Evolutionary conservation across 1,140 invertebrate genomes (phyloP).

Genomic region (Thaumatotibia leucotreta): DNA sequence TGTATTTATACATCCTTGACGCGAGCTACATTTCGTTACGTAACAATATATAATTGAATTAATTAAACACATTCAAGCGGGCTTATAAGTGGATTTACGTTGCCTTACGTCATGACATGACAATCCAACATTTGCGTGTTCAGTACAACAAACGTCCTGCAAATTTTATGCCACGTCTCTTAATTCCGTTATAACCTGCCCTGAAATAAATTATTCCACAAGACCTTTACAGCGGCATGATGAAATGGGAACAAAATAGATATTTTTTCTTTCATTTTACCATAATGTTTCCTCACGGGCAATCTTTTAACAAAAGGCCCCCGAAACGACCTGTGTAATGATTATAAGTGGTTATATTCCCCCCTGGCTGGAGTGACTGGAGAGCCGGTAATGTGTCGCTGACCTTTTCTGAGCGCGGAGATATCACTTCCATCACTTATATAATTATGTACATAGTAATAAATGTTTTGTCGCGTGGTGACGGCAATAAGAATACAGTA

Average conservation of each 20-base stretch:
- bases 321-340: slow-evolving; percentile 2
- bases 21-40: not conserved
- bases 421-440: slow-evolving; percentile 10
- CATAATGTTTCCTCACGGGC: slow-evolving; percentile 13
- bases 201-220: slow-evolving; percentile 7
- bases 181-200: slow-evolving; percentile 4
- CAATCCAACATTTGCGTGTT: not conserved
- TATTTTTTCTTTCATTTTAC: slow-evolving; percentile 12
- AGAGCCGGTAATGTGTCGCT: slow-evolving; percentile 9
- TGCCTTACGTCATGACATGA: not conserved
- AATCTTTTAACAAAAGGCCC: slow-evolving; percentile 10
- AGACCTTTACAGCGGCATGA: not conserved
- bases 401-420: not conserved
- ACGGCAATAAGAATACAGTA: too few species aligned
- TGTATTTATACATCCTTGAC: too few species aligned
- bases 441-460: not conserved
- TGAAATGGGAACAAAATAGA: slow-evolving; percentile 6
- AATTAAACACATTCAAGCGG: not conserved
- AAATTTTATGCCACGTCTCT: not conserved
- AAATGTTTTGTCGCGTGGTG: not conserved
- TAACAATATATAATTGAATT: too few species aligned
- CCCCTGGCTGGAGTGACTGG: slow-evolving; percentile 2
- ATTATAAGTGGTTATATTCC: slow-evolving; percentile 13
- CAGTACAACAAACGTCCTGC: not conserved
- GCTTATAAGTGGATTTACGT: not conserved